phyloP scores from a whole-genome alignment of 2,113 vertebrate species.

The Bos indicus region DNA sequence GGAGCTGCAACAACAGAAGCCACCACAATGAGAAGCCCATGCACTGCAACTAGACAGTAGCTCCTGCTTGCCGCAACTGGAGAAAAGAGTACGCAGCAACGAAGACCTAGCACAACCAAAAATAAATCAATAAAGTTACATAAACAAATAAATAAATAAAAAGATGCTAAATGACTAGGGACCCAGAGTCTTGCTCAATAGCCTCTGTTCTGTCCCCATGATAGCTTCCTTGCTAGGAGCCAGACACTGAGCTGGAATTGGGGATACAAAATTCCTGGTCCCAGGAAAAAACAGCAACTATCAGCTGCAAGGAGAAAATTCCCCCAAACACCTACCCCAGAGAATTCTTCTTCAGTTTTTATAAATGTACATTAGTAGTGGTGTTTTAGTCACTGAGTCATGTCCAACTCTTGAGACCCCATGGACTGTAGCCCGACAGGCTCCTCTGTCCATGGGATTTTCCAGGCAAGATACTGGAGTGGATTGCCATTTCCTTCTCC shows the following conservation, averaged over 20 bases:
- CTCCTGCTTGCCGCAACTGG: not conserved
- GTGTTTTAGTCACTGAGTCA: not conserved
- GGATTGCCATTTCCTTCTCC: not conserved
- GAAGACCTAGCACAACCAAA: not conserved
- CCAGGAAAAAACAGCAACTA: not conserved
- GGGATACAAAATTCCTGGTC: not conserved
- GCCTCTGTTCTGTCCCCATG: not conserved
- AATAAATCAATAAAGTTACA: not conserved
- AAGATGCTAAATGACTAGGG: not conserved
- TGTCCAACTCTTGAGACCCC: not conserved
- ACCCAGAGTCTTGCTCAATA: slow-evolving; percentile 43
- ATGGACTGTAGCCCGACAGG: not conserved
- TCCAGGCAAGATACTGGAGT: not conserved
- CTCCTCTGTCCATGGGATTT: not conserved
- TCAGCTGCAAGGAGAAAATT: not conserved
- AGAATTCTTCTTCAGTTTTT: not conserved
- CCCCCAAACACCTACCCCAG: not conserved
- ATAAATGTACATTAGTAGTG: not conserved
- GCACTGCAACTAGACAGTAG: not conserved
- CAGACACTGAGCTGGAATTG: not conserved
- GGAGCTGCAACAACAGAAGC: not conserved
- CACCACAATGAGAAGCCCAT: not conserved
- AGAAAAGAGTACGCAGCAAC: not conserved
- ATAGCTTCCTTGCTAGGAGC: not conserved
- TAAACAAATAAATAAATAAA: not conserved